Percentiles rank a stretch among this genome's conserved stretches.
Evolutionary conservation across 1,140 invertebrate species (phyloP).

Genomic region (Danaus melanippus): DNA sequence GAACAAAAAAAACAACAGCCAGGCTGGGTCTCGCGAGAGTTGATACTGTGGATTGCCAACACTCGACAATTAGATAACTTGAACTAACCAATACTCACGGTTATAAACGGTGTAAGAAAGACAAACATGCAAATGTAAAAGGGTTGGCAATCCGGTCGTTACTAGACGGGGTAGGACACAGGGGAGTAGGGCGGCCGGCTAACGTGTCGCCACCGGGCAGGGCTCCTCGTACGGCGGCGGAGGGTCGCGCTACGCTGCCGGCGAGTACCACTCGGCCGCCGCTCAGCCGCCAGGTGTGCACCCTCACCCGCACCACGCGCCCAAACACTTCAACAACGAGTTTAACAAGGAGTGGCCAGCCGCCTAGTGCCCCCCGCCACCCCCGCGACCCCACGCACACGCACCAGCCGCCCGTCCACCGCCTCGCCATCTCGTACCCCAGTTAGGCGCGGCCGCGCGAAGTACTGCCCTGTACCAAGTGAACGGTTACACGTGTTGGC

Average conservation of each 20-base stretch:
- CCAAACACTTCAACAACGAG: conserved; percentile 69
- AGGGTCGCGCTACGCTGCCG: conserved; percentile 55
- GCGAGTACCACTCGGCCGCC: conserved; percentile 55
- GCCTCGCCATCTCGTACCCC: neutral
- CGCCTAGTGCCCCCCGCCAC: conserved; percentile 37
- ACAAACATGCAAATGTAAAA: neutral
- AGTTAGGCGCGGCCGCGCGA: conserved; percentile 3
- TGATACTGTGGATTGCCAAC: no score
- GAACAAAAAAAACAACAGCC: no score
- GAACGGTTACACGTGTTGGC: no score
- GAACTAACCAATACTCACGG: no score
- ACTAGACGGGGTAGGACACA: conserved; percentile 25
- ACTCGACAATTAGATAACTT: no score
- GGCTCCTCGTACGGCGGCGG: conserved; percentile 69
- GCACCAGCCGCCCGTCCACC: conserved; percentile 11
- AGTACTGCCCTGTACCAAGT: neutral
- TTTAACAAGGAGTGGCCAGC: conserved; percentile 72
- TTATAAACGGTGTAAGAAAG: no score
- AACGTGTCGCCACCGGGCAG: conserved; percentile 43
- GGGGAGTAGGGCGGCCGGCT: conserved; percentile 15
- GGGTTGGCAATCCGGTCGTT: conserved; percentile 9
- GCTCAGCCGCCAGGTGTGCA: conserved; percentile 63
- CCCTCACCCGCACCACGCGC: conserved; percentile 65
- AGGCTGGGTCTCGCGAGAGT: no score
- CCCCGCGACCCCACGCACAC: conserved; percentile 7